Evolutionary conservation across 2,888 invertebrate genomes (phyloP).

Genomic region (Allophyes oxyacanthae): DNA sequence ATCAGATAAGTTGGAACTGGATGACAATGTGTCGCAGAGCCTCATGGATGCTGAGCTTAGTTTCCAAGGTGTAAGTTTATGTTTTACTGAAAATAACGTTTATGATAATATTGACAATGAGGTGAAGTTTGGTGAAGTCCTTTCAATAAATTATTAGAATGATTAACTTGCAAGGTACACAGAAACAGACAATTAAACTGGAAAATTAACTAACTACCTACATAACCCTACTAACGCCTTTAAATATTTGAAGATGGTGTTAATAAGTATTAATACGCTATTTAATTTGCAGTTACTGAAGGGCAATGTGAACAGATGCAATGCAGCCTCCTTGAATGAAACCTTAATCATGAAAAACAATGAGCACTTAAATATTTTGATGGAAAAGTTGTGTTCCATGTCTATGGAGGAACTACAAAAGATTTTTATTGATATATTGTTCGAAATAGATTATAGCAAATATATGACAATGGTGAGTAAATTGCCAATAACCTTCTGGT

Average conservation of each 20-base stretch:
- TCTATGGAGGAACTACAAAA: constrained; percentile 76
- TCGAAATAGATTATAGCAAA: constrained; percentile 86
- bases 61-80: constrained; percentile 86
- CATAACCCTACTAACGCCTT: no score
- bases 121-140: no score
- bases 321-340: constrained; percentile 60
- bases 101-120: no score
- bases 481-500: no score
- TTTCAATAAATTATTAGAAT: no score
- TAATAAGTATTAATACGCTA: no score
- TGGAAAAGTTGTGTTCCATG: constrained; percentile 78
- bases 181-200: no score
- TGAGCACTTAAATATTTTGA: constrained; percentile 70
- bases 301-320: constrained; percentile 72
- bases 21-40: constrained; percentile 74
- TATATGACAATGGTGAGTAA: constrained; percentile 85
- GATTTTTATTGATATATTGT: constrained; percentile 79
- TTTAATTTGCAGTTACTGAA: constrained; percentile 78
- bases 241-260: no score
- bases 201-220: no score
- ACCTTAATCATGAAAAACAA: constrained; percentile 60
- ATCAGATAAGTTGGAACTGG: constrained; percentile 70
- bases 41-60: constrained; percentile 84
- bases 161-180: no score
- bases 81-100: constrained; percentile 27